Base-by-base conservation (phyloP, 2,113 vertebrate genomes). In the Hydropotes inermis region DNA sequence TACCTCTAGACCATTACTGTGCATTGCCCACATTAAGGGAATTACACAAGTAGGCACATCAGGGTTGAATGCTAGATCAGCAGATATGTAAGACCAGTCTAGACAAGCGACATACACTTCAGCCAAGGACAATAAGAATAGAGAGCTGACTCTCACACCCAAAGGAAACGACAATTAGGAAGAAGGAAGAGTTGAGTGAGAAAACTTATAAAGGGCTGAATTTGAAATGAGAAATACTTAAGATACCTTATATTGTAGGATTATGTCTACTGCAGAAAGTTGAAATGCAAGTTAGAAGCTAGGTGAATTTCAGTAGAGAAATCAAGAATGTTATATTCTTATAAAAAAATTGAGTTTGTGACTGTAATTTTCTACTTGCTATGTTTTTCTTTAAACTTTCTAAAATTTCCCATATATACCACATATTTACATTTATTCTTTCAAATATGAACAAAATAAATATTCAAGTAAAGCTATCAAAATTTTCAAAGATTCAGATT, bases 391-490 rank as follows among this genome's bases (percentile, higher is more conserved):
- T 86, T 93, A 83, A 90, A 50, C 9, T 82, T 78, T 82, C 58
- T 76, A 61, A 30, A 81, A 47, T 79, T 60, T 89, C 94, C 52
- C 70, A 89, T 86, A 33, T 74, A 14, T 43, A 84, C 17, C 57
- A 13, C 27, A 94, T 79, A 84, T 94, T 88, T 91, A n/a, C 19
- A 85, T 55, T 81, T 94, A 54, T 60, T 92, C 16, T 7, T 90
- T 95, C 76, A 47, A 78, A 79, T 17, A n/a, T n/a, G n/a, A 94
- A 78, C 55, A 36, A 94, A 95, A 50, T 17, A 91, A 91, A 85
- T 43, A 54, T 52, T 85, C 43, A 67, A 91, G 87, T 91, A 60
- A 95, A 87, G 12, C 13, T 52, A 45, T 52, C 36, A 78, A 74
- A 11, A 47, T 93, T 91, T 97, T 88, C 45, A 82, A 89, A 90